Conservation (phyloP, 2,888 invertebrate species). For the Hydroisotoma schaefferi region DNA sequence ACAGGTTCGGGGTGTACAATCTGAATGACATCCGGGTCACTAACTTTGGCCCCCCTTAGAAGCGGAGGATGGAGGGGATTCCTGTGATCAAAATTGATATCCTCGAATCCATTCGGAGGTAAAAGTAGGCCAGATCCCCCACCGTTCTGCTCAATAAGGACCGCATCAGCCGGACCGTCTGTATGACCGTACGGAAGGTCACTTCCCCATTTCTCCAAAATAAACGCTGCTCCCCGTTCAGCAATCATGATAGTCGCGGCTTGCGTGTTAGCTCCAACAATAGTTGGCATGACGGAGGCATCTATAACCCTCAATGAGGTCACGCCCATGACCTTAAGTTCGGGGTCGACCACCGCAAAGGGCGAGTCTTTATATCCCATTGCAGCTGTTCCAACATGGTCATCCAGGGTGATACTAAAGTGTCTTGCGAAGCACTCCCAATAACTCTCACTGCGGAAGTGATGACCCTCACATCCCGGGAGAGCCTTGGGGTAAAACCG, state of each 20-base stretch:
- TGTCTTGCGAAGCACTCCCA: constrained; percentile 51
- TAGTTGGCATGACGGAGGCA: constrained; percentile 31
- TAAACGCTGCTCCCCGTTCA: constrained; percentile 18
- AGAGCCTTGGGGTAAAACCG: constrained; percentile 26
- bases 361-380: constrained; percentile 37
- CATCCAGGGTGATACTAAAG: constrained; percentile 49
- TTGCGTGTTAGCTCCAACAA: constrained; percentile 20
- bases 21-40: no score
- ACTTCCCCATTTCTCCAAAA: constrained; percentile 9
- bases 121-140: constrained; percentile 5
- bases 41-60: no score
- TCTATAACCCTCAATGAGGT: constrained; percentile 22
- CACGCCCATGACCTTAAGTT: constrained; percentile 47
- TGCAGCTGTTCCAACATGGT: constrained; percentile 39
- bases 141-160: constrained; percentile 13
- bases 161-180: no score
- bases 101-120: constrained; percentile 10
- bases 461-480: constrained; percentile 48
- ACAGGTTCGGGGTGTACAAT: no score
- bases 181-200: no score
- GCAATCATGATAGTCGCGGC: constrained; percentile 32
- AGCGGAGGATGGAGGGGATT: no score
- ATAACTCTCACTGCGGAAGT: constrained; percentile 49
- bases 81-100: no score
- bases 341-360: constrained; percentile 50